Conservation (phyloP, 2,113 vertebrate genomes). For the Alethe castanea region DNA sequence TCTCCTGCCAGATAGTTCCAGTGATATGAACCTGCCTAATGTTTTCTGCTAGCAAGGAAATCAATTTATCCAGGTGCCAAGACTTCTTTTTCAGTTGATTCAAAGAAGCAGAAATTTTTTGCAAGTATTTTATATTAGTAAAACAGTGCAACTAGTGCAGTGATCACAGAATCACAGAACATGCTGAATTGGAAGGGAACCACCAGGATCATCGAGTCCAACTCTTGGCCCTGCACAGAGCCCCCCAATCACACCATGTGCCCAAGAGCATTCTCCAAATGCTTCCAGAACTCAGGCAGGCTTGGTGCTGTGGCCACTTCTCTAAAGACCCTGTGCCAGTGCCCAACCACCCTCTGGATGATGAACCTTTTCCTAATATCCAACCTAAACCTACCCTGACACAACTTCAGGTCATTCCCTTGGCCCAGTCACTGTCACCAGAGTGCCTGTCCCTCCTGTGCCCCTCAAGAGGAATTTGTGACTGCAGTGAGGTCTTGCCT, state of each 20-base stretch:
- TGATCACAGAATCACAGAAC: neutral
- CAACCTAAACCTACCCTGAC: neutral
- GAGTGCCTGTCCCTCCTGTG: neutral
- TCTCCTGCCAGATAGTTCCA: neutral
- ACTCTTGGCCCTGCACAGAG: neutral
- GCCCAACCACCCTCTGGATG: accelerated
- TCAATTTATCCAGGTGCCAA: neutral
- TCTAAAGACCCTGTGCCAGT: neutral
- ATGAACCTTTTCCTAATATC: neutral
- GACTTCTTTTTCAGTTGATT: neutral
- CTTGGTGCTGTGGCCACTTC: neutral
- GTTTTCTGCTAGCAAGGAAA: neutral
- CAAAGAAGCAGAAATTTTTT: neutral
- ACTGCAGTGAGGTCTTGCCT: neutral
- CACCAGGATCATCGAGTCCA: neutral
- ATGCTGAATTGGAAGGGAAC: accelerated
- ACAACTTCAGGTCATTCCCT: neutral
- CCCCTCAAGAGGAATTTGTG: accelerated
- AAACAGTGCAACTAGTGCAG: neutral
- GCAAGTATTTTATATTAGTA: neutral
- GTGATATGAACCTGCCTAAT: neutral
- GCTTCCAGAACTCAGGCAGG: neutral
- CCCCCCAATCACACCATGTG: neutral
- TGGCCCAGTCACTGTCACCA: accelerated
- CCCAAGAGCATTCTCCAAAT: neutral